Evolutionary conservation across 64 coral and sea anemone genomes (phyloP), one percentile per base, ranked within the genome.

Genomic region (Platygyra sinensis): DNA sequence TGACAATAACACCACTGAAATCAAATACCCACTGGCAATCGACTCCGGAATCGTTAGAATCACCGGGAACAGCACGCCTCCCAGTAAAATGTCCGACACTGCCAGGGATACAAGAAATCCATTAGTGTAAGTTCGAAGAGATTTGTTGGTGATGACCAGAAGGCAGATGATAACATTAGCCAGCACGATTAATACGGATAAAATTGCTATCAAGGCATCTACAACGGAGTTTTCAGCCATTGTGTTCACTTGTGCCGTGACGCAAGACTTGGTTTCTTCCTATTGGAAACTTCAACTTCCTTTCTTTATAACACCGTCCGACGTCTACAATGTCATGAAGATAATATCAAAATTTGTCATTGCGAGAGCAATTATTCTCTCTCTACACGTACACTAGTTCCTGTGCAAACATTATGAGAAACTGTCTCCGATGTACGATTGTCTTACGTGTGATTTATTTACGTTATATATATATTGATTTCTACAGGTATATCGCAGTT

Each of bases 121-220:
- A 69, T 69, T 69, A 5, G 65, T 69, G 65, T 69, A 69, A 0
- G 65, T 69, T 11, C 22, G 65, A 24, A 69, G 65, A 69, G 65
- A 69, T 69, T 28, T 69, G 65, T 69, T 69, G 22, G 65, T 22
- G 65, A 69, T 8, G n/a, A 69, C n/a, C 65, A 69, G 10, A 27
- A 69, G 65, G 65, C 20, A 69, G 25, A 79, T 55, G 46, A 49
- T 79, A n/a, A 52, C 76, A 55, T 79, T 79, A 15, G 76, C 76
- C 8, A 55, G 24, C 49, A 79, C 76, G 4, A 79, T 24, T 57
- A 79, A 28, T 13, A 79, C 76, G 20, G 76, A 52, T 50, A 79
- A 79, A 57, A 79, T 50, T 8, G 51, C 54, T 55, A 79, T 79
- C 50, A 29, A 17, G 11, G n/a, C 76, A 55, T 52, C 24, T 1